Conservation (phyloP, 2,797 vertebrate species). For the Silurus aristotelis region DNA sequence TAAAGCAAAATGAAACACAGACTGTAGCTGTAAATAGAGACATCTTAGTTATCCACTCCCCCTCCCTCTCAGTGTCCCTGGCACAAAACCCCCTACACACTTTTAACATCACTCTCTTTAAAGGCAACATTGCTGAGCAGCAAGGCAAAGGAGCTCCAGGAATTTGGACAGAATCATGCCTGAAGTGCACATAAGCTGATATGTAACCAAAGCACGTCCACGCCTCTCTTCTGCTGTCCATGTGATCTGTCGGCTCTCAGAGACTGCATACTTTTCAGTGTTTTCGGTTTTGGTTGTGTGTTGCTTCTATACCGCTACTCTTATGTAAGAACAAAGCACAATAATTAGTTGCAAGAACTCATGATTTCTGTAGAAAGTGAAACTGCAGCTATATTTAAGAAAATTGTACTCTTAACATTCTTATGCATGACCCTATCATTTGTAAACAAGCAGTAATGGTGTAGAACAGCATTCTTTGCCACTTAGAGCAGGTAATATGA, state of each 20-base stretch:
- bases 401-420: slow-evolving; percentile 8
- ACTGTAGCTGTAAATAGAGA: slow-evolving; percentile 65
- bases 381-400: background rate
- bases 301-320: background rate
- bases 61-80: background rate
- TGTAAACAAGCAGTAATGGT: slow-evolving; percentile 1
- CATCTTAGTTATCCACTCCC: slow-evolving; percentile 58
- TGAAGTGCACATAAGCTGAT: slow-evolving; percentile 38
- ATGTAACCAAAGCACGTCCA: slow-evolving; percentile 19
- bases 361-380: background rate
- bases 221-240: background rate
- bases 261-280: background rate
- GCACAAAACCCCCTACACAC: slow-evolving; percentile 36
- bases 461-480: slow-evolving; percentile 9
- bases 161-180: slow-evolving; percentile 45
- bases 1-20: slow-evolving; percentile 50
- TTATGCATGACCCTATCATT: slow-evolving; percentile 28
- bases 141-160: slow-evolving; percentile 23
- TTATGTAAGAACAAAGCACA: background rate
- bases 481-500: background rate
- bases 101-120: slow-evolving; percentile 11
- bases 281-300: background rate
- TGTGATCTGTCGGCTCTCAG: background rate
- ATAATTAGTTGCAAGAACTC: background rate
- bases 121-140: slow-evolving; percentile 45